phyloP scores from a whole-genome alignment of 2,113 vertebrate species.

The Columbina picui region DNA sequence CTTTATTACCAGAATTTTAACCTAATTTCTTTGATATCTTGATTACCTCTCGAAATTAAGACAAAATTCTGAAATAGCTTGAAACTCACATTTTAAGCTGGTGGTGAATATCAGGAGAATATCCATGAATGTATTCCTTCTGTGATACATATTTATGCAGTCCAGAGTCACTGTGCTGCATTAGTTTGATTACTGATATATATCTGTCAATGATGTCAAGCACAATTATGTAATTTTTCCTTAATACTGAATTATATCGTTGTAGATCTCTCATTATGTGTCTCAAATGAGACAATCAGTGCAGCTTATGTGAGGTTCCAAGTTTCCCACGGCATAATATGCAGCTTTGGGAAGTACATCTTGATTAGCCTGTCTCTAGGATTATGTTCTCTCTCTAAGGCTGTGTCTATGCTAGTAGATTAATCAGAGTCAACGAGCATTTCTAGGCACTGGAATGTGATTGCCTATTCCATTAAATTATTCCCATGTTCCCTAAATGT shows the following conservation, averaged over 20 bases:
- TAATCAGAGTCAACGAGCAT: not conserved
- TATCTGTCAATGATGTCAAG: not conserved
- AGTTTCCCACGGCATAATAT: not conserved
- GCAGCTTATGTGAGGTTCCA: not conserved
- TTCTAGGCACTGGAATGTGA: not conserved
- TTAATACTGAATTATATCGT: not conserved
- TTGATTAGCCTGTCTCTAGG: not conserved
- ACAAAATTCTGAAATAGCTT: not conserved
- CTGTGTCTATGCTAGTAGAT: not conserved
- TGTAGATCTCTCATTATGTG: not conserved
- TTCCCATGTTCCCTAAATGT: not conserved
- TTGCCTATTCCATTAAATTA: not conserved
- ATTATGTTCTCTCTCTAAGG: not conserved
- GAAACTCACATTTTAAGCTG: not conserved
- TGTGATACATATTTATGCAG: not conserved
- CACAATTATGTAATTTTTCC: not conserved
- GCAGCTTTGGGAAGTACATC: not conserved
- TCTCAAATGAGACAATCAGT: not conserved
- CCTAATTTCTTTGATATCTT: not conserved
- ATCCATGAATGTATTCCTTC: not conserved
- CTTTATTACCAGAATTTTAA: not conserved
- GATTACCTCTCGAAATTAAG: not conserved
- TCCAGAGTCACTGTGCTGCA: not conserved
- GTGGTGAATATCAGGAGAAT: not conserved
- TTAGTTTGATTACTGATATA: not conserved